Conservation (phyloP, 2,888 invertebrate species). For the Labia minor region DNA sequence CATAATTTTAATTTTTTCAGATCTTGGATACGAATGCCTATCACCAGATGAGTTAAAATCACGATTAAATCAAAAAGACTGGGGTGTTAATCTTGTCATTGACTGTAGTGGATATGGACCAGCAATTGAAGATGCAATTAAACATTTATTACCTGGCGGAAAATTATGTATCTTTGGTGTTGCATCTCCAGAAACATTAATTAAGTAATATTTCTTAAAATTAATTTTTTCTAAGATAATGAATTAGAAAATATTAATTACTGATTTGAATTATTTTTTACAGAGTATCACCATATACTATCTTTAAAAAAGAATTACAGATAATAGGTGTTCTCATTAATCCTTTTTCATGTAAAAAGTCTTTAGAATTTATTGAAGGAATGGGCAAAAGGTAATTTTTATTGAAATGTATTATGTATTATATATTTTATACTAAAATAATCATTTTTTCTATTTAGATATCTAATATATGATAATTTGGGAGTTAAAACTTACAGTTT, state of each 20-base stretch:
- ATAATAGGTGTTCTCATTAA: slow-evolving; percentile 56
- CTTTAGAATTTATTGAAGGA: slow-evolving; percentile 49
- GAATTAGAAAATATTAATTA: neutral
- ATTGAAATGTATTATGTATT: neutral
- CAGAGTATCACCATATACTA: slow-evolving; percentile 46
- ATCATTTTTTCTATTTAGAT: slow-evolving; percentile 35
- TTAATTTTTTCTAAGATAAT: neutral
- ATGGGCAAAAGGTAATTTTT: slow-evolving; percentile 45
- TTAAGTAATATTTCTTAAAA: slow-evolving; percentile 32
- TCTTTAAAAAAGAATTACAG: slow-evolving; percentile 52
- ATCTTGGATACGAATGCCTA: slow-evolving; percentile 47
- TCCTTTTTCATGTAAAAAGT: slow-evolving; percentile 54
- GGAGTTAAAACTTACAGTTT: slow-evolving; percentile 47
- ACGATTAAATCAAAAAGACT: slow-evolving; percentile 34
- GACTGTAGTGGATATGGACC: slow-evolving; percentile 62
- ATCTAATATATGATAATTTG: slow-evolving; percentile 48
- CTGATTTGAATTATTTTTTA: slow-evolving; percentile 30
- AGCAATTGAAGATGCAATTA: slow-evolving; percentile 52
- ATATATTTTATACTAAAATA: too few relatives aligned
- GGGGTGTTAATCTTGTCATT: slow-evolving; percentile 51
- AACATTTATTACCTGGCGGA: slow-evolving; percentile 47
- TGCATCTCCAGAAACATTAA: slow-evolving; percentile 42
- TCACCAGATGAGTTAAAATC: slow-evolving; percentile 45
- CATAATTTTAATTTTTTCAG: slow-evolving; percentile 35
- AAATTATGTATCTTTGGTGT: slow-evolving; percentile 60